Evolutionary conservation across 2,888 invertebrate genomes (phyloP).

Genomic region (Melanchra persicariae): DNA sequence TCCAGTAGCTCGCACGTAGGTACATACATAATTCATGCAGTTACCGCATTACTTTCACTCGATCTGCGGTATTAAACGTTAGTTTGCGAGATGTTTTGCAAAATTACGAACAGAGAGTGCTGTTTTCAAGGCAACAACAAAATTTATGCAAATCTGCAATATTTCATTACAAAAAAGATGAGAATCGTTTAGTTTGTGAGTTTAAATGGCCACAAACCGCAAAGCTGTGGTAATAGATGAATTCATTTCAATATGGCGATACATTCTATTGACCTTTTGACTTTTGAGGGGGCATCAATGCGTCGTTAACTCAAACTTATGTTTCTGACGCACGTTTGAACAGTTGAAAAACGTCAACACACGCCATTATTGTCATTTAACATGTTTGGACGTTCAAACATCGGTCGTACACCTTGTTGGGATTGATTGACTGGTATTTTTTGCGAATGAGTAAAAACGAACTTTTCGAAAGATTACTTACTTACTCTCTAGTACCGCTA

Average conservation of each 20-base stretch:
- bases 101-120: constrained; percentile 36
- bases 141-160: constrained; percentile 48
- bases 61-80: constrained; percentile 63
- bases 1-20: constrained; percentile 65
- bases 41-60: constrained; percentile 80
- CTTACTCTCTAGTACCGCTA: not conserved
- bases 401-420: constrained; percentile 31
- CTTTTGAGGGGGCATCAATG: constrained; percentile 38
- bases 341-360: constrained; percentile 41
- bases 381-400: constrained; percentile 25
- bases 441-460: constrained; percentile 1
- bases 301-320: constrained; percentile 33
- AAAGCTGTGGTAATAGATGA: constrained; percentile 46
- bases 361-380: constrained; percentile 37
- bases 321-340: constrained; percentile 39
- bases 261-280: constrained; percentile 61
- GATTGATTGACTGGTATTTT: constrained; percentile 18
- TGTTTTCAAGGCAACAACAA: constrained; percentile 54
- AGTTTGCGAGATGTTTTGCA: constrained; percentile 61
- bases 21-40: constrained; percentile 76
- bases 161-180: constrained; percentile 51
- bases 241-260: constrained; percentile 51
- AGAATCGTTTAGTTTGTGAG: constrained; percentile 46
- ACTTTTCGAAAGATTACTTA: not conserved
- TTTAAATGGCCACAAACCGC: constrained; percentile 53